A percentile compares a stretch with the other conserved stretches of the same genome.
These are phyloP conservation scores for Chionis minor DNA, from an alignment of 2,113 vertebrate genomes.

Conservation along the genomic window DNA sequence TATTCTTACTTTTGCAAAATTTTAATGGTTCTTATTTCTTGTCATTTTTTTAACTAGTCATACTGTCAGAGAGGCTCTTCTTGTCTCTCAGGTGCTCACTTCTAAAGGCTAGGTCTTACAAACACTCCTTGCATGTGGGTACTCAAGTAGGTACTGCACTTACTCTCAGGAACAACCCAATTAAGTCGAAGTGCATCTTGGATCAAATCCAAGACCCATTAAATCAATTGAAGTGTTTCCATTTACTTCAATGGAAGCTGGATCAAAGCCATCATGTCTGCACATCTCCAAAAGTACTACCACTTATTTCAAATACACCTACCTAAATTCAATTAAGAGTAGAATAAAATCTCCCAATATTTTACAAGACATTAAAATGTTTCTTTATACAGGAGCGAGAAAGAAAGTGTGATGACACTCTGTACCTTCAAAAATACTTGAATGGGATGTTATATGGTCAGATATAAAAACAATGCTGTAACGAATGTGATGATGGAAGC, in stretches of 20 bases:
- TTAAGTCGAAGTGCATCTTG: constrained; percentile 21
- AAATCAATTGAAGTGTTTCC: constrained; percentile 2
- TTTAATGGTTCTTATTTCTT: not conserved
- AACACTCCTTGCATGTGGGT: not conserved
- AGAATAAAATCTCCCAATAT: not conserved
- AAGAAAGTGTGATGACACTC: not conserved
- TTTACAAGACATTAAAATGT: not conserved
- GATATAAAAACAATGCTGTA: not conserved
- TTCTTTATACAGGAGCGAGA: not conserved
- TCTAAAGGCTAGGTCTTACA: not conserved
- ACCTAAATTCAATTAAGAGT: not conserved
- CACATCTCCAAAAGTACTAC: not conserved
- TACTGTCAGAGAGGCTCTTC: not conserved
- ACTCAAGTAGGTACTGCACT: not conserved
- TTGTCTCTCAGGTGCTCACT: not conserved
- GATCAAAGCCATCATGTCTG: not conserved
- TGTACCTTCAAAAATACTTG: not conserved
- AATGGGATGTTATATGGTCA: not conserved
- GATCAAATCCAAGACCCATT: not conserved
- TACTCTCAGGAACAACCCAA: not conserved
- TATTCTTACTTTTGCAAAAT: not conserved
- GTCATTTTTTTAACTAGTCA: not conserved
- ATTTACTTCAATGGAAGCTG: not conserved
- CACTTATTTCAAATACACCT: not conserved
- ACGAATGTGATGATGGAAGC: not conserved